phyloP scores from a whole-genome alignment of 2,113 vertebrate species.

The Syngnathus floridae region DNA sequence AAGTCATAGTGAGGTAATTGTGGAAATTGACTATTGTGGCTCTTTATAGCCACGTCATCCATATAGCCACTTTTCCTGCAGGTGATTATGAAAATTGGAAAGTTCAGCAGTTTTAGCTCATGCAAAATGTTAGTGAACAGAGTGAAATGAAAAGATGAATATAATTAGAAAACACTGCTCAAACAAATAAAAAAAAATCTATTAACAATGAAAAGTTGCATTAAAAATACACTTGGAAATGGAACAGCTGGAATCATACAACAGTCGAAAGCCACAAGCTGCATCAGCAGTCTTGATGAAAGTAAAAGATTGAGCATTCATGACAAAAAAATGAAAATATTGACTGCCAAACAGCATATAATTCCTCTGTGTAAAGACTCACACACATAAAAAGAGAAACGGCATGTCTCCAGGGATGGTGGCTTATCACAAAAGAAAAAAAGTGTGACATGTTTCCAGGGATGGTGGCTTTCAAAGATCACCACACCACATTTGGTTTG shows the following conservation, averaged over 20 bases:
- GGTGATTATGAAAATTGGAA: neutral
- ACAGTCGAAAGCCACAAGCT: too few species aligned
- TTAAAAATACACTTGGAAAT: neutral
- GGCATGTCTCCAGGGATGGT: too few species aligned
- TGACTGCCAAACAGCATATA: neutral
- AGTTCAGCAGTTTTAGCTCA: neutral
- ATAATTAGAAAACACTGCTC: too few species aligned
- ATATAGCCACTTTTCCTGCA: neutral
- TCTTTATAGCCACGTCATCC: neutral
- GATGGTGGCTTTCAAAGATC: neutral
- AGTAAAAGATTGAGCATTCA: neutral
- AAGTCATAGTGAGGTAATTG: neutral
- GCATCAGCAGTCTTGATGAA: slow-evolving; percentile 1
- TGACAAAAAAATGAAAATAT: neutral
- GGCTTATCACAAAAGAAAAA: neutral
- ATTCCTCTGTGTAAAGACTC: too few species aligned
- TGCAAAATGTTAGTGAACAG: neutral
- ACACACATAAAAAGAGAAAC: neutral
- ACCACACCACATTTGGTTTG: slow-evolving; percentile 29
- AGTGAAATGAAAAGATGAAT: neutral
- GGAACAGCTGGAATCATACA: neutral
- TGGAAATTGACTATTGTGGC: neutral
- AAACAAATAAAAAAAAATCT: neutral
- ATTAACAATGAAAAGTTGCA: neutral
- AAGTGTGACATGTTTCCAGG: neutral